Base-by-base conservation (phyloP, 2,888 invertebrate species). In the Galeopsomyia nigrocyanea region DNA sequence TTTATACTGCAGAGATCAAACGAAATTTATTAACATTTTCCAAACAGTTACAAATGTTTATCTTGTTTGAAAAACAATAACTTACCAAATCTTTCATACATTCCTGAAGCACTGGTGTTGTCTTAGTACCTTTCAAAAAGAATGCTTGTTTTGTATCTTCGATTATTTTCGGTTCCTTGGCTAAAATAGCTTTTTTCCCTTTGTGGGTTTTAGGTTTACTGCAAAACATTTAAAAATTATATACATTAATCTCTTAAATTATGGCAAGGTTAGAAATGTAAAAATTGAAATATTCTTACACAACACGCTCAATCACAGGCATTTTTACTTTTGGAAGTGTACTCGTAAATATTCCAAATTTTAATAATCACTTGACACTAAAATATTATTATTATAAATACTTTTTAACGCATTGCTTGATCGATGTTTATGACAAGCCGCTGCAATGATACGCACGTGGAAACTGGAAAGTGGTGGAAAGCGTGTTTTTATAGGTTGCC, bases 191-290 rank as follows among this genome's bases (percentile, higher is more conserved):
- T 80, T 94, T 93, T 86, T 97, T 98, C 21, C 96, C 97, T 84
- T 91, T 93, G 60, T 94, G 93, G 61, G 96, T 96, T 79, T 92
- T 94, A 0, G 97, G 95, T 89, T 97, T 97, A 77, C 96, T 97
- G 86, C 2, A 88, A 56, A 70, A 39, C 17, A 50, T 51, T 39
- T 39, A 64, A 22, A 31, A 16, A 31, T 19, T n/a, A 2, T 47
- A 21, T 9, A 53, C 14, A 62, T 39, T 39, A 51, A 57, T 57
- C 13, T 31, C 3, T n/a, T 53, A 17, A 17, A 3, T 6, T 9
- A 14, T 0, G 39, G 19, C 16, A 19, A 71, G 67, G 58, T 76
- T 73, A 60, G 19, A 51, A 60, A 9, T 57, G 62, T 58, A 63
- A 3, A 61, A 57, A 64, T 16, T 58, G 39, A 55, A 49, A 39